phyloP scores from a whole-genome alignment of 2,888 invertebrate species.

The Amphipyra tragopoginis region DNA sequence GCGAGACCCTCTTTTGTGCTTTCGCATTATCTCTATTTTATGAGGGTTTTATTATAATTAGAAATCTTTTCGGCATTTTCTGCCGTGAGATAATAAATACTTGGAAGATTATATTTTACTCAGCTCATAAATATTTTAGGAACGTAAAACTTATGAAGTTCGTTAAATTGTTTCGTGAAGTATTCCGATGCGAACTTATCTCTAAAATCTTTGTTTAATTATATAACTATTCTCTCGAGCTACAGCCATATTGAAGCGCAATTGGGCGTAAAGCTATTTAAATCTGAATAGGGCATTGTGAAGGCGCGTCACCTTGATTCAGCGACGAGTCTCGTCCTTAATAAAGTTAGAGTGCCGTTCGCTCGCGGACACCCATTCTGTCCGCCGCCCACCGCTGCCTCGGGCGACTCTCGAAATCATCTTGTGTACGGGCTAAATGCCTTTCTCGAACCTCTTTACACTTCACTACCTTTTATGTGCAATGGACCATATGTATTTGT shows the following conservation, averaged over 20 bases:
- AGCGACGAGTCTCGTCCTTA: conserved; percentile 81
- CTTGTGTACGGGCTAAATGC: conserved; percentile 77
- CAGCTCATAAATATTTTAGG: conserved; percentile 47
- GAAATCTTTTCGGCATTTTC: conserved; percentile 22
- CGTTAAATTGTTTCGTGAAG: conserved; percentile 62
- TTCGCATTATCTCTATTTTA: conserved; percentile 18
- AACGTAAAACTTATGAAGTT: conserved; percentile 58
- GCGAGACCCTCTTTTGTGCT: conserved; percentile 13
- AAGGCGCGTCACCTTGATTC: conserved; percentile 88
- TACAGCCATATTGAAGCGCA: conserved; percentile 86
- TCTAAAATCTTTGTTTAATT: conserved; percentile 84
- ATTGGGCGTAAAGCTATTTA: conserved; percentile 90
- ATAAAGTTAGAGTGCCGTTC: conserved; percentile 86
- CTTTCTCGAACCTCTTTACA: conserved; percentile 70
- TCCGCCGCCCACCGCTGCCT: conserved; percentile 72
- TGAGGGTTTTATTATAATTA: conserved; percentile 20
- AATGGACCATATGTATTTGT: conserved; percentile 65
- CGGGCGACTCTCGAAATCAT: conserved; percentile 73
- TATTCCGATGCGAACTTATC: conserved; percentile 68
- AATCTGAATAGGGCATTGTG: conserved; percentile 89
- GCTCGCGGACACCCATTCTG: conserved; percentile 73
- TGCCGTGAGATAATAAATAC: conserved; percentile 12
- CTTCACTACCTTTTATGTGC: conserved; percentile 69
- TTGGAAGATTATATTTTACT: conserved; percentile 34
- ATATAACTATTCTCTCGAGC: conserved; percentile 85